Base-by-base conservation (phyloP, 2,113 vertebrate species). In the Callithrix jacchus region DNA sequence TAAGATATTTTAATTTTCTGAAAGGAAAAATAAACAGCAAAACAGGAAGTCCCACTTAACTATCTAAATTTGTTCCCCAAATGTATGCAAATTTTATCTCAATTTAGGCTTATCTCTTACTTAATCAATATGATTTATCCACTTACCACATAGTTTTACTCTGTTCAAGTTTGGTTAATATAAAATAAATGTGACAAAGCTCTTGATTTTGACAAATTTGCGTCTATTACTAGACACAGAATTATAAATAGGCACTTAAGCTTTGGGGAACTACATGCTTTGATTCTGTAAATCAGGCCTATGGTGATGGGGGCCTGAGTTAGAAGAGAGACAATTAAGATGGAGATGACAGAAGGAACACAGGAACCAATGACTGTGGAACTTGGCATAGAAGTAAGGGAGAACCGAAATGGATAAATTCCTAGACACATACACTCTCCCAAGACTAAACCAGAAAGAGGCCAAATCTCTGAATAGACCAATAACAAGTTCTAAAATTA, bases 11-110 rank as follows among this genome's bases (percentile, higher is more conserved):
- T 71, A 66, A 32, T n/a, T 49, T 87, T 93, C 91, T 77, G n/a
- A 20, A 89, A 82, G 18, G 54, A 21, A 92, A 94, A 81, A 11
- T 84, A 49, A 91, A 37, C 8, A 91, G 56, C 56, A 73, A 94
- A 61, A n/a, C 4, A 42, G 16, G 49, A 81, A 20, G 9, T 37
- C n/a, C n/a, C 58, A 80, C 17, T 64, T 77, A 35, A 37, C 70
- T 14, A 23, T 40, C 61, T 40, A 17, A 89, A 87, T 90, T 71
- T 85, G 23, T 71, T 85, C 52, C 25, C n/a, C 37, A 56, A 42
- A 56, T 91, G 23, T 91, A 76, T 88, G 23, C 3, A 35, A 1
- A 86, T 91, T 85, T 14, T 4, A 37, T 23, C 58, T 23, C 47
- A 95, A 49, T 10, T 42, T 4, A 58, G 42, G 12, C 14, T 81